Conservation (phyloP, 2,888 invertebrate genomes). For the Lepidocyrtoides sp. region DNA sequence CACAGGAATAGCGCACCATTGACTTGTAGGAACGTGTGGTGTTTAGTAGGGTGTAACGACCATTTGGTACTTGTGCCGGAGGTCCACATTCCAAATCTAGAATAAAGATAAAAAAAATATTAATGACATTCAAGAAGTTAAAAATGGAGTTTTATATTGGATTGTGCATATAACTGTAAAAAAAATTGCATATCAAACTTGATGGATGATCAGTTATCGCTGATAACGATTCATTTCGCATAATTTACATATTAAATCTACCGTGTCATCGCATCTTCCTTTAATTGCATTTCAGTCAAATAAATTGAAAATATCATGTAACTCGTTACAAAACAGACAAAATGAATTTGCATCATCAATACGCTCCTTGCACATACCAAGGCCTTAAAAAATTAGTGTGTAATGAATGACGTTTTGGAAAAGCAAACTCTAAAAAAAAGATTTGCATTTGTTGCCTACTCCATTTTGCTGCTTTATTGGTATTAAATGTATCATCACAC, state of each 20-base stretch:
- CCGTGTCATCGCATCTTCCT: no score
- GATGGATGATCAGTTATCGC: not conserved
- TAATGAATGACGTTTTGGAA: no score
- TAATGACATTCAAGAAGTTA: no score
- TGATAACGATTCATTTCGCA: not conserved
- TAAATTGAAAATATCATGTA: no score
- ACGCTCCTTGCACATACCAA: no score
- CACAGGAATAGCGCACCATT: constrained; percentile 94
- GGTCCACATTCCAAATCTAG: constrained; percentile 95
- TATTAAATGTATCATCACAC: not conserved
- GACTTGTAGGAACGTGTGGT: constrained; percentile 95
- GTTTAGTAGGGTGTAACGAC: constrained; percentile 93
- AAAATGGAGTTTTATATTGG: no score
- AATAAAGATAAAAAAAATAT: constrained; percentile 81
- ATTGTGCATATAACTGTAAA: no score
- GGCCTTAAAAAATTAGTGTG: no score
- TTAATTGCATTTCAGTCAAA: no score
- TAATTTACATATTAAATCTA: not conserved
- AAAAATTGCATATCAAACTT: not conserved
- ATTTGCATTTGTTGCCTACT: not conserved
- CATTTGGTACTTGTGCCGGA: constrained; percentile 95
- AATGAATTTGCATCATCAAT: no score
- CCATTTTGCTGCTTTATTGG: not conserved
- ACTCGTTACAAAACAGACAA: no score
- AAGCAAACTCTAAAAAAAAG: no score